Evolutionary conservation across 2,113 vertebrate genomes (phyloP).

Genomic region (Puma concolor): DNA sequence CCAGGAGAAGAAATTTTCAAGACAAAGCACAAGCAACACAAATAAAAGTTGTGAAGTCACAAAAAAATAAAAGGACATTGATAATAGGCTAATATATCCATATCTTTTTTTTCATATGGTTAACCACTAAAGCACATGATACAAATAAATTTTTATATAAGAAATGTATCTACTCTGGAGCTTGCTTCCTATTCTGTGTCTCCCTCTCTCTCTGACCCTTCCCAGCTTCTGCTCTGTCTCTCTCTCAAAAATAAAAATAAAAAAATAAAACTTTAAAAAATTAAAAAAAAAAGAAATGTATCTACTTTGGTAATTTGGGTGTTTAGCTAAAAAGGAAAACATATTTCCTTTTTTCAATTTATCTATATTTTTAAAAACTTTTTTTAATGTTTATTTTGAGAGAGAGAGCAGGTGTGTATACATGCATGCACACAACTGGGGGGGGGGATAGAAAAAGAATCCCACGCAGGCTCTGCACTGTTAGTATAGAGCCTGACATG

Average conservation of each 20-base stretch:
- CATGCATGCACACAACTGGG: too few relatives aligned
- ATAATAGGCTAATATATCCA: not conserved
- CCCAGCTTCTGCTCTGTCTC: too few relatives aligned
- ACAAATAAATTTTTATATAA: constrained; percentile 26
- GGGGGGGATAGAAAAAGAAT: too few relatives aligned
- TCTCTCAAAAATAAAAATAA: too few relatives aligned
- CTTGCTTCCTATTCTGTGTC: too few relatives aligned
- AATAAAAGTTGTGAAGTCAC: constrained; percentile 68
- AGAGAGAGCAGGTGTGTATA: too few relatives aligned
- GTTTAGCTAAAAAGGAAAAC: not conserved
- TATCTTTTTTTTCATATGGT: not conserved
- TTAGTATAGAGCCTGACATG: too few relatives aligned
- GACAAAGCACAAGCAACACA: constrained; percentile 64
- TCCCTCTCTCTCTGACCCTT: too few relatives aligned
- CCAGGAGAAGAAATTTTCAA: constrained; percentile 66
- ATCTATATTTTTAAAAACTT: not conserved
- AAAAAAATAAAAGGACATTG: not conserved
- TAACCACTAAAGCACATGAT: not conserved
- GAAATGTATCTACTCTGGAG: not conserved
- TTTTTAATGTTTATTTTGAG: too few relatives aligned
- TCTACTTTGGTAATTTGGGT: not conserved
- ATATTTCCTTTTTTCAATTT: not conserved
- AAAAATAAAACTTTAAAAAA: too few relatives aligned
- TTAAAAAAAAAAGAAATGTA: not conserved
- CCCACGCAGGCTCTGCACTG: too few relatives aligned